Evolutionary conservation across 2,888 invertebrate species (phyloP).

Genomic region (Agrotis ipsilon): DNA sequence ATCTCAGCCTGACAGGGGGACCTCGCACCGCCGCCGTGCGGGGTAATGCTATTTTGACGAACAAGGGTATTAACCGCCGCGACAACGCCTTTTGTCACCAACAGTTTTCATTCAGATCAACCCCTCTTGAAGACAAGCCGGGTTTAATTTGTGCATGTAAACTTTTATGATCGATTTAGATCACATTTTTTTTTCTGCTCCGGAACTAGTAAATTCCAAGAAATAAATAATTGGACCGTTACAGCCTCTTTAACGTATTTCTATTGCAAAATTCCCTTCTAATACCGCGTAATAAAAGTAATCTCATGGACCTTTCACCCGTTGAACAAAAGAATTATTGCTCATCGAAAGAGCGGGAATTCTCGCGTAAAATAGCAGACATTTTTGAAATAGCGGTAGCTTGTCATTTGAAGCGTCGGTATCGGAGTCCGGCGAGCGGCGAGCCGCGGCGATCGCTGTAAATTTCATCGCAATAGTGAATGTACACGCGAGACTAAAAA

Average conservation of each 20-base stretch:
- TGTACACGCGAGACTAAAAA: slow-evolving; percentile 87
- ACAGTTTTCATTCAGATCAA: slow-evolving; percentile 62
- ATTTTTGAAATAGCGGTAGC: slow-evolving; percentile 87
- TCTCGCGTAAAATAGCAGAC: slow-evolving; percentile 85
- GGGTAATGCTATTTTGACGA: slow-evolving; percentile 86
- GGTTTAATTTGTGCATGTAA: slow-evolving; percentile 2
- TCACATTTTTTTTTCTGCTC: neutral
- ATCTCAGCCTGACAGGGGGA: slow-evolving; percentile 86
- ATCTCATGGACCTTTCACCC: slow-evolving; percentile 76
- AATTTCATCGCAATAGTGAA: slow-evolving; percentile 88
- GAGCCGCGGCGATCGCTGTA: slow-evolving; percentile 81
- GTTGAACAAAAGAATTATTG: slow-evolving; percentile 84
- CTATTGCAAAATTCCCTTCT: slow-evolving; percentile 57
- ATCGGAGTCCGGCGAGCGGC: slow-evolving; percentile 80
- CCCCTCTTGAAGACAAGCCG: slow-evolving; percentile 10
- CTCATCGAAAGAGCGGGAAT: slow-evolving; percentile 82
- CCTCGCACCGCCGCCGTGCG: slow-evolving; percentile 74
- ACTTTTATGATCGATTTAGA: neutral
- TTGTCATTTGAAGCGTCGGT: slow-evolving; percentile 85
- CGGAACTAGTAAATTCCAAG: neutral
- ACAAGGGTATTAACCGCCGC: slow-evolving; percentile 80
- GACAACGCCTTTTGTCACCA: slow-evolving; percentile 71
- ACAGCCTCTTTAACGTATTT: slow-evolving; percentile 35
- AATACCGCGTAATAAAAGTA: slow-evolving; percentile 78
- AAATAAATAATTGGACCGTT: slow-evolving; percentile 19